phyloP scores from a whole-genome alignment of 2,888 invertebrate species.

The Plusia festucae region DNA sequence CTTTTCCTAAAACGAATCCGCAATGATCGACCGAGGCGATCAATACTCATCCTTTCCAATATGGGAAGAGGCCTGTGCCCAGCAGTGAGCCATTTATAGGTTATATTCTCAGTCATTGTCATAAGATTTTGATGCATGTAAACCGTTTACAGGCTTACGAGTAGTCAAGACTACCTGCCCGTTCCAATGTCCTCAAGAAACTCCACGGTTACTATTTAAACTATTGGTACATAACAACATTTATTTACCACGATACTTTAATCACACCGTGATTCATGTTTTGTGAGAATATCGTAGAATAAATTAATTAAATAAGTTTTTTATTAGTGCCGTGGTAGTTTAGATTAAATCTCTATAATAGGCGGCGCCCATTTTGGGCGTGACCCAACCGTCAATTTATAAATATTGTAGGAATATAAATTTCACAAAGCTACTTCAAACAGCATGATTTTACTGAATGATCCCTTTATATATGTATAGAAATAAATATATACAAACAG shows the following conservation, averaged over 20 bases:
- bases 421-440: background rate
- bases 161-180: constrained; percentile 3
- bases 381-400: background rate
- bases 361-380: constrained; percentile 4
- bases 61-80: no score
- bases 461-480: no score
- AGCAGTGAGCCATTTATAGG: no score
- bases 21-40: no score
- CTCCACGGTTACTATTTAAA: constrained; percentile 4
- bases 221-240: background rate
- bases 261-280: constrained; percentile 4
- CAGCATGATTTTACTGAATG: background rate
- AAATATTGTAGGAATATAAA: background rate
- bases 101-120: background rate
- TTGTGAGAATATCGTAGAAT: background rate
- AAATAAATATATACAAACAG: no score
- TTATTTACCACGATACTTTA: constrained; percentile 3
- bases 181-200: constrained; percentile 4
- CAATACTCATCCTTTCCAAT: no score
- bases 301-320: constrained; percentile 4
- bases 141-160: constrained; percentile 5
- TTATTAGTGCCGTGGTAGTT: constrained; percentile 4
- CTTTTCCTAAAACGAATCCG: no score
- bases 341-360: background rate
- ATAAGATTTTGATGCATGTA: background rate